Percentiles rank a stretch among this genome's conserved stretches.
Conservation (phyloP, 1,140 invertebrate genomes). For the Scylla paramamosain region DNA sequence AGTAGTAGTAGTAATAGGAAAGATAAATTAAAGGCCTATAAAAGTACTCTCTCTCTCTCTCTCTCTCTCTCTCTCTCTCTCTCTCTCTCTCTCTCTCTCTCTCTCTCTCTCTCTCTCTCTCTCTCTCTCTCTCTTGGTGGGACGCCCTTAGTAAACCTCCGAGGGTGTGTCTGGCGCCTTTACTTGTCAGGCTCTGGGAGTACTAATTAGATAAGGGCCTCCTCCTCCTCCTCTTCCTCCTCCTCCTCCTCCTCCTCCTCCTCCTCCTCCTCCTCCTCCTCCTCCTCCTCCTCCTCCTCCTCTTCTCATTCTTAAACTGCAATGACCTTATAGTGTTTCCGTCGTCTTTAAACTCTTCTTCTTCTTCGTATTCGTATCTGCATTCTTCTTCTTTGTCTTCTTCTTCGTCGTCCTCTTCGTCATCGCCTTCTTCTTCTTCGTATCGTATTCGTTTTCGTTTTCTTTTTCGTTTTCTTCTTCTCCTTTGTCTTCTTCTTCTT, state of each 20-base stretch:
- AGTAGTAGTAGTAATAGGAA: background rate
- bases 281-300: background rate
- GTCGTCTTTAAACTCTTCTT: background rate
- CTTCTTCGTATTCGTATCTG: background rate
- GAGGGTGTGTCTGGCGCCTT: no score
- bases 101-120: no score
- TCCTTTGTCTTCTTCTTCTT: background rate
- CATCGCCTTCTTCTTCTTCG: background rate
- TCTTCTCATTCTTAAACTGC: background rate
- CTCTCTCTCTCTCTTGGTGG: no score
- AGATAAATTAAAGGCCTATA: background rate
- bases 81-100: no score
- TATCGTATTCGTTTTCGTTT: background rate
- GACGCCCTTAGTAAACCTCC: no score
- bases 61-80: no score
- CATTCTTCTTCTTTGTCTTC: background rate
- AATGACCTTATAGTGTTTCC: background rate
- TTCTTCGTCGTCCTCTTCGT: background rate
- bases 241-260: no score
- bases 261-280: background rate
- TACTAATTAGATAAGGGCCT: no score
- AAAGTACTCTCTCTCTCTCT: no score
- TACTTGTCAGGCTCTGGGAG: no score
- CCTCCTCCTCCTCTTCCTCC: no score
- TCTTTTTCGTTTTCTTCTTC: background rate